Evolutionary conservation across 2,113 vertebrate species (phyloP), one percentile per base, ranked within the genome.

Genomic region (Pitta sordida): DNA sequence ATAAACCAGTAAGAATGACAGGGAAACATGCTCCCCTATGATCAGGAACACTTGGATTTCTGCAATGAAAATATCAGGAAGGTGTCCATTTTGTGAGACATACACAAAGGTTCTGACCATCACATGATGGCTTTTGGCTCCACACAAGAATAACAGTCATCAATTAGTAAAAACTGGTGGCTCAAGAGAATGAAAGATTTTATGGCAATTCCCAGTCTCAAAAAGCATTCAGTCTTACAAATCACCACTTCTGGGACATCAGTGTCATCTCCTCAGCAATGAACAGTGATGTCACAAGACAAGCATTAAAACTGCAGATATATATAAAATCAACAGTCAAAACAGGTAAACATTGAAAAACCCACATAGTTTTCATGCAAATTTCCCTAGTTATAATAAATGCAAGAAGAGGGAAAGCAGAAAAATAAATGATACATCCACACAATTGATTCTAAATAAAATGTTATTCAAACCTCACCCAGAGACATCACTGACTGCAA

Each of bases 391-490:
- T 86, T 83, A 34, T 30, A 95, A 77, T n/a, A 88, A 95, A 78
- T 75, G 48, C 77, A 87, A 26, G 32, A 92, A 91, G 34, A 9
- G 27, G 20, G 9, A 85, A 93, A 91, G 56, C 68, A 88, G 59
- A 91, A 88, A 94, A 90, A 91, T 75, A 91, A 95, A 94, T 68
- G 12, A 88, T 94, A 75, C 49, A 63, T 83, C 59, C 34, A 9
- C 70, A 88, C 46, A 70, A 81, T 78, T 93, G 79, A 10, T 88
- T 91, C 82, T 81, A 93, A 96, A 95, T 49, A 74, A 76, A 96
- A 95, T 53, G 71, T 63, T 90, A 94, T 86, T 91, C 93, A 95
- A 90, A 91, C 68, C 85, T 94, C 58, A 96, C 64, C 79, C 83
- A 90, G 55, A 94, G 63, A 83, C 82, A 95, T 81, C 87, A 88